Evolutionary conservation across 2,113 vertebrate species (phyloP).

Genomic region (Anolis sagrei): DNA sequence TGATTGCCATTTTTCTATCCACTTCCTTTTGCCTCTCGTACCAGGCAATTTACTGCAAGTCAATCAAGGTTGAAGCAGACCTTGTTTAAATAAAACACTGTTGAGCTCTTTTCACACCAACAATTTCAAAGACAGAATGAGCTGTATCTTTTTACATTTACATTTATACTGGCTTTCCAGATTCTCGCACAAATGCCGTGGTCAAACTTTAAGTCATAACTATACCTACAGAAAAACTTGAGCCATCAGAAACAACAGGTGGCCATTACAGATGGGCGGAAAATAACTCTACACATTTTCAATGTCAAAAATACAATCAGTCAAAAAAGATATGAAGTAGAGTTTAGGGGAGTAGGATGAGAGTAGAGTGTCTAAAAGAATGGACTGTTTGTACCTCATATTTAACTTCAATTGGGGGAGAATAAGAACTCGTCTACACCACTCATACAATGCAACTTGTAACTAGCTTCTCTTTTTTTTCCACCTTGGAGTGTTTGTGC

Average conservation of each 20-base stretch:
- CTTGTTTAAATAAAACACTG: conserved; percentile 88
- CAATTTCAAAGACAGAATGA: conserved; percentile 83
- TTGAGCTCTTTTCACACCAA: conserved; percentile 82
- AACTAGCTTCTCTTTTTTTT: too few relatives aligned
- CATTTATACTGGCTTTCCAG: conserved; percentile 76
- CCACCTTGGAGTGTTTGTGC: too few relatives aligned
- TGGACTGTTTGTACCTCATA: conserved; percentile 30
- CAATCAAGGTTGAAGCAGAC: conserved; percentile 86
- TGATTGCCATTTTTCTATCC: conserved; percentile 87
- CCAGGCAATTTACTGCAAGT: conserved; percentile 88
- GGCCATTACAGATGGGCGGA: conserved; percentile 54
- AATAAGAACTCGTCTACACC: background rate
- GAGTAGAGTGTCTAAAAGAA: conserved; percentile 33
- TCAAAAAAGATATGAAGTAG: conserved; percentile 41
- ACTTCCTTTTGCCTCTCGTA: conserved; percentile 83
- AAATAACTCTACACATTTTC: conserved; percentile 42
- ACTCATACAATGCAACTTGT: too few relatives aligned
- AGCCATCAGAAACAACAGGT: conserved; percentile 42
- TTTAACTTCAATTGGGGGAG: conserved; percentile 22
- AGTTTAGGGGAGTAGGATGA: background rate
- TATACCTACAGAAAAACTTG: conserved; percentile 60
- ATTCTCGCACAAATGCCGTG: conserved; percentile 68
- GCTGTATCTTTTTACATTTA: conserved; percentile 82
- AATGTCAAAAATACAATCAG: conserved; percentile 50
- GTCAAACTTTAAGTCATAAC: conserved; percentile 74